Percentiles rank a stretch among this genome's conserved stretches.
These are phyloP conservation scores for Mastomys coucha DNA, from an alignment of 2,113 vertebrate species.

Conservation along the genomic window DNA sequence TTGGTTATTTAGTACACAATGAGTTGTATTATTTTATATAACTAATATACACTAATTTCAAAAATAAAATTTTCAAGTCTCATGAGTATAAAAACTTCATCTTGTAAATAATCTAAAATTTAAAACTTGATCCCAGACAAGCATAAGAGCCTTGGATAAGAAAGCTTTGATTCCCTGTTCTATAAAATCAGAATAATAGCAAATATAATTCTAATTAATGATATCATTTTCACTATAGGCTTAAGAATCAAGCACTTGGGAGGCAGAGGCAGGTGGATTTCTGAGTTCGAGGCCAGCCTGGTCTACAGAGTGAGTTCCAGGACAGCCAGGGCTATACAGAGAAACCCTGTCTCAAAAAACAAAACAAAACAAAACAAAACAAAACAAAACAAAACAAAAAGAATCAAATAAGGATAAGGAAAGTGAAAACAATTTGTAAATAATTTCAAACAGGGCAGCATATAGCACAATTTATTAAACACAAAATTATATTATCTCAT, in stretches of 20 bases:
- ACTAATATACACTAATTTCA: not conserved
- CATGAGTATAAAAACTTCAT: slow-evolving; percentile 31
- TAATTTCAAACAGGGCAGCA: slow-evolving; percentile 33
- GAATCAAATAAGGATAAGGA: slow-evolving; percentile 18
- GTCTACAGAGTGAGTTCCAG: too few relatives aligned
- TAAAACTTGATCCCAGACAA: slow-evolving; percentile 23
- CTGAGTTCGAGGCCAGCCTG: too few relatives aligned
- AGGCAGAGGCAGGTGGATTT: too few relatives aligned
- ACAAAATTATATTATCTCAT: not conserved
- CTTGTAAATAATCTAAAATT: slow-evolving; percentile 51
- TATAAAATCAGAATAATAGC: slow-evolving; percentile 39
- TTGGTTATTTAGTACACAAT: slow-evolving; percentile 29
- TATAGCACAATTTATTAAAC: not conserved
- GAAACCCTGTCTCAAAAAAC: too few relatives aligned
- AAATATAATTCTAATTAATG: slow-evolving; percentile 11
- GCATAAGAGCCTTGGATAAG: slow-evolving; percentile 1
- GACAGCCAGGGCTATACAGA: too few relatives aligned
- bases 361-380: too few relatives aligned
- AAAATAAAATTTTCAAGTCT: not conserved
- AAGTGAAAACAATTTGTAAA: slow-evolving; percentile 56
- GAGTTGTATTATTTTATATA: not conserved
- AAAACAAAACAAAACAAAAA: too few relatives aligned
- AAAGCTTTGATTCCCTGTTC: slow-evolving; percentile 19
- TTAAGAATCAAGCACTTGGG: slow-evolving; percentile 25
- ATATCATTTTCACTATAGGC: not conserved